These are phyloP conservation scores for Liposcelis brunnea DNA, from an alignment of 2,888 invertebrate species.

Conservation along the genomic window DNA sequence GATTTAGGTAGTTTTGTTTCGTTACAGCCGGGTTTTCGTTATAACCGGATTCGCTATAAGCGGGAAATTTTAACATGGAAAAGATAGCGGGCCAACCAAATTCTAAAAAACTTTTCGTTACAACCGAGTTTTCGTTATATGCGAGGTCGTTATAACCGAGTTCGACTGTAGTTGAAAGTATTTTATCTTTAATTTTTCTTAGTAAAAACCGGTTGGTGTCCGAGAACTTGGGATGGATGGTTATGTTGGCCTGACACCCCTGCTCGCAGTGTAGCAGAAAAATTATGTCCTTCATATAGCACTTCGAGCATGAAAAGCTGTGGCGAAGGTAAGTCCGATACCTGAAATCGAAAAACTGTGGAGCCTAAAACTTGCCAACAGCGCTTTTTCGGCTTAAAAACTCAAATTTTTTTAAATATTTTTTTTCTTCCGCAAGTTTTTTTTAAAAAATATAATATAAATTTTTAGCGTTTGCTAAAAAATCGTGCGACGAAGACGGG, in stretches of 20 bases:
- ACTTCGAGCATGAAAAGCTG: conserved; percentile 12
- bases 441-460: conserved; percentile 1
- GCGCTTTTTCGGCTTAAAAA: too few species aligned
- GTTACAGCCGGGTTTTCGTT: too few species aligned
- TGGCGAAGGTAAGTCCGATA: conserved; percentile 8
- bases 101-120: too few species aligned
- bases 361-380: too few species aligned
- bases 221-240: conserved; percentile 26
- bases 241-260: conserved; percentile 22
- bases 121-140: too few species aligned
- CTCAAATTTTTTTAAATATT: neutral
- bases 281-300: conserved; percentile 22
- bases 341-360: neutral
- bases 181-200: neutral
- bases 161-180: too few species aligned
- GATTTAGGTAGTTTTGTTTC: too few species aligned
- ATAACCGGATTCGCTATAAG: too few species aligned
- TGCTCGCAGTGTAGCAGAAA: conserved; percentile 16
- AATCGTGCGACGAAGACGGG: conserved; percentile 13
- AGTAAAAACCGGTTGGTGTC: conserved; percentile 18
- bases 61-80: too few species aligned
- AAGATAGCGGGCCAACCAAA: too few species aligned
- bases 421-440: conserved; percentile 4
- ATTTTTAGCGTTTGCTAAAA: conserved; percentile 8
- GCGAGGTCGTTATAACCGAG: too few species aligned